These are phyloP conservation scores for Parnassius glacialis DNA, from an alignment of 2,888 invertebrate genomes.

Conservation along the genomic window DNA sequence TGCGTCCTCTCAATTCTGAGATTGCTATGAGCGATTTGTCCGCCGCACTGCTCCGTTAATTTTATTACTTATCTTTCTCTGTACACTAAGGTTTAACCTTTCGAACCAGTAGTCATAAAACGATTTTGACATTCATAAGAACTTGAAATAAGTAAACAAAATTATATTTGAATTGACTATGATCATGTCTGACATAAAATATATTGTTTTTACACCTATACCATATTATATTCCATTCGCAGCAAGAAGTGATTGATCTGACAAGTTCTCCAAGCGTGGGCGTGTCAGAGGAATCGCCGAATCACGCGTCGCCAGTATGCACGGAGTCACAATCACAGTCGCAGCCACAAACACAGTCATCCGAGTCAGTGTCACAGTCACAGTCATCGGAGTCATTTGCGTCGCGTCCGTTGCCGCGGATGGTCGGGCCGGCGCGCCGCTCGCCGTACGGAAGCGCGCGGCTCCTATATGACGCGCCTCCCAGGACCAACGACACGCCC, in stretches of 20 bases:
- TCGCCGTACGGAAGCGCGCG: neutral
- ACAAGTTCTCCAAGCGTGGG: constrained; percentile 50
- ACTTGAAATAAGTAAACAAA: too few species aligned
- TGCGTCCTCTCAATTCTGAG: too few species aligned
- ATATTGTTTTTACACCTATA: too few species aligned
- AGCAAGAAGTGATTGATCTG: constrained; percentile 67
- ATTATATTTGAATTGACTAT: too few species aligned
- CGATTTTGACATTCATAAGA: too few species aligned
- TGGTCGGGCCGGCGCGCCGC: constrained; percentile 31
- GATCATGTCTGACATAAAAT: too few species aligned
- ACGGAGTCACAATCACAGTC: constrained; percentile 12
- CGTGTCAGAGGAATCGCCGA: constrained; percentile 21
- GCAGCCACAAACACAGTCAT: neutral
- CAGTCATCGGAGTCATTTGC: neutral
- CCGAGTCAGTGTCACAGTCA: neutral
- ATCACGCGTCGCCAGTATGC: constrained; percentile 29
- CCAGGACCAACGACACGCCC: constrained; percentile 4
- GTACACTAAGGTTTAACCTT: too few species aligned
- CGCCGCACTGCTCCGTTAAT: too few species aligned
- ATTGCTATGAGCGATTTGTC: too few species aligned
- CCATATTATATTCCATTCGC: constrained; percentile 28
- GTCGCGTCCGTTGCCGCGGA: constrained; percentile 35
- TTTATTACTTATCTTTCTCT: too few species aligned
- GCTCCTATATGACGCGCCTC: neutral
- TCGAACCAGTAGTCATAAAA: too few species aligned